These are phyloP conservation scores for Euphydryas editha DNA, from an alignment of 2,888 invertebrate species.

Conservation along the genomic window DNA sequence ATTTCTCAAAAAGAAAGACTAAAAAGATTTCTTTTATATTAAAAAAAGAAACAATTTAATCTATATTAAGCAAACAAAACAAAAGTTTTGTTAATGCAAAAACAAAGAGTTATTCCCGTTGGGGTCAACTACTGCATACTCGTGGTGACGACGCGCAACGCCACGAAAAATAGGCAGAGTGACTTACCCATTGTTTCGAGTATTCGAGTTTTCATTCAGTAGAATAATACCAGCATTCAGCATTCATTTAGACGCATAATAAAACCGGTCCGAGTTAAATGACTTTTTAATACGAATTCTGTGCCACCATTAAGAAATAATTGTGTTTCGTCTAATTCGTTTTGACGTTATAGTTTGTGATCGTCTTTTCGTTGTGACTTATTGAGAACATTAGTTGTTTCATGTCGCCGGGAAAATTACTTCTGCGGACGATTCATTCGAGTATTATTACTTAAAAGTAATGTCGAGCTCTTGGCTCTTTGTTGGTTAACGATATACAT, in stretches of 20 bases:
- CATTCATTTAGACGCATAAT: conserved; percentile 36
- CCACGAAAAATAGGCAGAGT: conserved; percentile 26
- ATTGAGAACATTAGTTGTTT: neutral
- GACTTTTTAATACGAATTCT: conserved; percentile 37
- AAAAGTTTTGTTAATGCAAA: conserved; percentile 4
- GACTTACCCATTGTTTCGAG: conserved; percentile 35
- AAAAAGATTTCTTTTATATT: neutral
- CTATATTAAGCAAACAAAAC: conserved; percentile 4
- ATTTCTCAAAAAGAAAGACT: conserved; percentile 6
- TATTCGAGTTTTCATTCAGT: conserved; percentile 32
- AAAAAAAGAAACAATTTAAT: neutral
- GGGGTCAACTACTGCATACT: conserved; percentile 3
- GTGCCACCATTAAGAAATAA: conserved; percentile 29
- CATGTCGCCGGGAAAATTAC: no score
- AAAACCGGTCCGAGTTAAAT: conserved; percentile 32
- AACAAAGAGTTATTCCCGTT: conserved; percentile 16
- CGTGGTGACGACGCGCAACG: conserved; percentile 1
- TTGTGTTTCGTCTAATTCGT: conserved; percentile 24
- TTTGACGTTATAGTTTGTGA: neutral
- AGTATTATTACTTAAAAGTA: neutral
- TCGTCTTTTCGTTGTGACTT: neutral
- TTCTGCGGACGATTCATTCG: neutral
- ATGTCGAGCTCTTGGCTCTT: neutral
- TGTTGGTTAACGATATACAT: neutral
- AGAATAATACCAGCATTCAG: conserved; percentile 35